Conservation (phyloP, 1,140 invertebrate species). For the Drosophila ananassae region DNA sequence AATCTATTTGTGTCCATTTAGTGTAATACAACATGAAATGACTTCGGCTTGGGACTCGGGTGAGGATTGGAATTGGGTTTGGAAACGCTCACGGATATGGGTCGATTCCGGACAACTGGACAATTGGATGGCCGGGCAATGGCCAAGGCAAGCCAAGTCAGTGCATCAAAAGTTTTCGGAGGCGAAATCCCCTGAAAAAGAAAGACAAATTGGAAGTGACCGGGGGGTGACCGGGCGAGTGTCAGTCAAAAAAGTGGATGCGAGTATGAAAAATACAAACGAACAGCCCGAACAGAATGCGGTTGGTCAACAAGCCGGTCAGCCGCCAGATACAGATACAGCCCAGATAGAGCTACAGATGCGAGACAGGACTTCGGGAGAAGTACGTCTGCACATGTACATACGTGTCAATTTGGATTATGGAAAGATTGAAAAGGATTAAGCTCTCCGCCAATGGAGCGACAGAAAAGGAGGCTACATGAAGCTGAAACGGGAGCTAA, state of each 20-base stretch:
- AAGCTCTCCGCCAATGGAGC: slow-evolving; percentile 28
- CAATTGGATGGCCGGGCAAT: background rate
- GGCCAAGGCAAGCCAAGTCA: slow-evolving; percentile 1
- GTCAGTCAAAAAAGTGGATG: slow-evolving; percentile 57
- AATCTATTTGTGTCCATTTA: slow-evolving; percentile 83
- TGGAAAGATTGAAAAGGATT: slow-evolving; percentile 74
- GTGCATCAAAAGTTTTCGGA: slow-evolving; percentile 55
- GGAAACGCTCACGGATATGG: slow-evolving; percentile 33
- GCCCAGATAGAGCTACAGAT: background rate
- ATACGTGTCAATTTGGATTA: slow-evolving; percentile 75
- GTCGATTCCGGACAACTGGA: slow-evolving; percentile 26
- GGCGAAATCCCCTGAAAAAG: slow-evolving; percentile 60
- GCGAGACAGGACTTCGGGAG: slow-evolving; percentile 47
- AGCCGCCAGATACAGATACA: slow-evolving; percentile 28
- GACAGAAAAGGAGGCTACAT: slow-evolving; percentile 23
- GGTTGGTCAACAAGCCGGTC: slow-evolving; percentile 74
- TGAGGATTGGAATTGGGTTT: background rate
- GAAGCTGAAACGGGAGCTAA: background rate
- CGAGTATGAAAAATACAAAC: slow-evolving; percentile 77
- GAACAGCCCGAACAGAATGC: slow-evolving; percentile 63
- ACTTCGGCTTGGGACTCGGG: slow-evolving; percentile 10
- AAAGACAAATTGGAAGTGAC: slow-evolving; percentile 78
- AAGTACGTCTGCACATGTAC: slow-evolving; percentile 57
- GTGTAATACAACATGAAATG: slow-evolving; percentile 67
- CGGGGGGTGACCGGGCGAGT: slow-evolving; percentile 40